These are phyloP conservation scores for Siniperca obscura DNA, from an alignment of 2,797 vertebrate species.

Conservation along the genomic window DNA sequence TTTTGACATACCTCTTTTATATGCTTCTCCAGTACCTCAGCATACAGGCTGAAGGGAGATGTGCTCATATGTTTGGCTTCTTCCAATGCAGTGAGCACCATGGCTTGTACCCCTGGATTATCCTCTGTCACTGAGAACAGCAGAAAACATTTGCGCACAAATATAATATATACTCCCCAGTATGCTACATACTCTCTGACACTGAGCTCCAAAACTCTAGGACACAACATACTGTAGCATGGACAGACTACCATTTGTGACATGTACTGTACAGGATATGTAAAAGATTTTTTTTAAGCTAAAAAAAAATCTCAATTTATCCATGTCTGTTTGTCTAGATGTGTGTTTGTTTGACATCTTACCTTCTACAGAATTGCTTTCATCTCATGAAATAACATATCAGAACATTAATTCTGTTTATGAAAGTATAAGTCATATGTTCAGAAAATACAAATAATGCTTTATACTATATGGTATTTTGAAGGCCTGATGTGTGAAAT, in stretches of 20 bases:
- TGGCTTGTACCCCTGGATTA: conserved; percentile 87
- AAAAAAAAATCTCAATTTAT: background rate
- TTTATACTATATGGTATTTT: background rate
- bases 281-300: background rate
- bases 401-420: background rate
- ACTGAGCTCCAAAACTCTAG: background rate
- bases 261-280: background rate
- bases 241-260: background rate
- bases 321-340: background rate
- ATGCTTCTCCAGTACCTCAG: conserved; percentile 80
- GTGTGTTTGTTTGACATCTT: conserved; percentile 6
- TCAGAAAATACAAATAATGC: background rate
- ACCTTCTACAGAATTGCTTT: conserved; percentile 39
- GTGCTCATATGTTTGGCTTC: conserved; percentile 66
- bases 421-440: background rate
- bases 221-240: background rate
- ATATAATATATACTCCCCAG: background rate
- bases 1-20: conserved; percentile 84
- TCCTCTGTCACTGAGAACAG: conserved; percentile 82
- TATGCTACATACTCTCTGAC: background rate
- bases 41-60: conserved; percentile 75
- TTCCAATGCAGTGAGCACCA: conserved; percentile 82
- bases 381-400: conserved; percentile 42
- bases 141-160: conserved; percentile 27
- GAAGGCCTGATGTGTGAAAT: background rate